Evolutionary conservation across 2,888 invertebrate genomes (phyloP).

Genomic region (Metellina segmentata): DNA sequence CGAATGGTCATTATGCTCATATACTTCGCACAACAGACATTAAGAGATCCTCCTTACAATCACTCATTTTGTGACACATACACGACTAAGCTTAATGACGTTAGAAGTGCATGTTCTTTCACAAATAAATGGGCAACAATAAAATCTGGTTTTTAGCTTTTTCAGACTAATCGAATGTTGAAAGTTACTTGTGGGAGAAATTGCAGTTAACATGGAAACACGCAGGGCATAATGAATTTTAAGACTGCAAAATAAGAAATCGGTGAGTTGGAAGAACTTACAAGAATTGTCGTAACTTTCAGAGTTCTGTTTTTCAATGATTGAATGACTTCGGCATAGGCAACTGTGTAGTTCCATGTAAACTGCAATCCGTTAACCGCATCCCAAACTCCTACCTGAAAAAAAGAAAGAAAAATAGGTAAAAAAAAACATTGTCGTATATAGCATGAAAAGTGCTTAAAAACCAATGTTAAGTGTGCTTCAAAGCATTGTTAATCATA

Average conservation of each 20-base stretch:
- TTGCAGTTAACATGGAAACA: neutral
- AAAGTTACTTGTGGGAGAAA: neutral
- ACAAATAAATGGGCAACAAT: neutral
- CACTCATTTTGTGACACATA: conserved; percentile 15
- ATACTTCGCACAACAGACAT: neutral
- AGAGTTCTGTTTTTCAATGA: conserved; percentile 88
- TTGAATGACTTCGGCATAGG: conserved; percentile 79
- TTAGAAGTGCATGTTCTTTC: neutral
- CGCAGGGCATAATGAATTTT: neutral
- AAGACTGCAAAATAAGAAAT: neutral
- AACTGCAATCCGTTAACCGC: conserved; percentile 88
- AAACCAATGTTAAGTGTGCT: too few species aligned
- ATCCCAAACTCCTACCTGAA: conserved; percentile 91
- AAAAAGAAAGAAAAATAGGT: conserved; percentile 1
- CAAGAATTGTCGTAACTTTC: conserved; percentile 90
- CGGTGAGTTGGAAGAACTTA: conserved; percentile 80
- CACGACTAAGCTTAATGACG: neutral
- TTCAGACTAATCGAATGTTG: neutral
- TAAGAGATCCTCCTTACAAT: conserved; percentile 11
- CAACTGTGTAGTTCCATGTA: conserved; percentile 88
- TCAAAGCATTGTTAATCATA: too few species aligned
- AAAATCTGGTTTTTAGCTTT: neutral
- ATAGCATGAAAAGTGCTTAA: too few species aligned
- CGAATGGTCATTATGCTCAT: conserved; percentile 6
- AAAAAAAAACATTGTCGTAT: neutral